Conservation (phyloP, 2,113 vertebrate genomes). For the Platysteira castanea region DNA sequence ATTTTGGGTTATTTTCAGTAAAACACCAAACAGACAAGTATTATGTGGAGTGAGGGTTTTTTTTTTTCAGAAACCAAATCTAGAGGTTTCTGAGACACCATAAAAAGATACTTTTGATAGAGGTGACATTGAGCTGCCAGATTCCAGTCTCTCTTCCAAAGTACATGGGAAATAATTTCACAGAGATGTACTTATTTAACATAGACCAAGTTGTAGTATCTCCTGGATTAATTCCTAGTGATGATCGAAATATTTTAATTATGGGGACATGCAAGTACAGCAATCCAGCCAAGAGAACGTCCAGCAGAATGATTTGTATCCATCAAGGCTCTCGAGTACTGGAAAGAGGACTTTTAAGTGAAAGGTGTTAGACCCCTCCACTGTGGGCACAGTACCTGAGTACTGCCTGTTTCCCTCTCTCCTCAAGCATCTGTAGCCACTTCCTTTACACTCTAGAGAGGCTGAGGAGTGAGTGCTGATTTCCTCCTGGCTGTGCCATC, state of each 20-base stretch:
- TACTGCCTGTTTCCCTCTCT: not conserved
- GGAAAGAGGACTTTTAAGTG: not conserved
- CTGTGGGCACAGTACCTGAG: rapidly evolving
- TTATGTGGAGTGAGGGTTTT: not conserved
- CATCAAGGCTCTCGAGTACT: not conserved
- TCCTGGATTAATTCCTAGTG: not conserved
- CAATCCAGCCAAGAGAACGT: not conserved
- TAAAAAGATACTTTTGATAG: not conserved
- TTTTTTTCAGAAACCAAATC: not conserved
- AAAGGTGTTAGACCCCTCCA: not conserved
- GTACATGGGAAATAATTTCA: not conserved
- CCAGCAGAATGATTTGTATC: not conserved
- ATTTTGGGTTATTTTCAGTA: not conserved
- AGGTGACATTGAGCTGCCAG: not conserved
- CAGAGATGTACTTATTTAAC: not conserved
- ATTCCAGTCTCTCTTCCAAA: not conserved
- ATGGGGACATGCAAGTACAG: not conserved
- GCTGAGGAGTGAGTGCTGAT: not conserved
- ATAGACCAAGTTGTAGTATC: not conserved
- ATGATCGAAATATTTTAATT: not conserved
- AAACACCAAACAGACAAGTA: not conserved
- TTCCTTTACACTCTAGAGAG: not conserved
- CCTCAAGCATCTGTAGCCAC: not conserved
- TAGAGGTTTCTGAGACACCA: not conserved
- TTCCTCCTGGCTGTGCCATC: not conserved